Evolutionary conservation across 2,888 invertebrate species (phyloP).

Genomic region (Priocnemis perturbator): DNA sequence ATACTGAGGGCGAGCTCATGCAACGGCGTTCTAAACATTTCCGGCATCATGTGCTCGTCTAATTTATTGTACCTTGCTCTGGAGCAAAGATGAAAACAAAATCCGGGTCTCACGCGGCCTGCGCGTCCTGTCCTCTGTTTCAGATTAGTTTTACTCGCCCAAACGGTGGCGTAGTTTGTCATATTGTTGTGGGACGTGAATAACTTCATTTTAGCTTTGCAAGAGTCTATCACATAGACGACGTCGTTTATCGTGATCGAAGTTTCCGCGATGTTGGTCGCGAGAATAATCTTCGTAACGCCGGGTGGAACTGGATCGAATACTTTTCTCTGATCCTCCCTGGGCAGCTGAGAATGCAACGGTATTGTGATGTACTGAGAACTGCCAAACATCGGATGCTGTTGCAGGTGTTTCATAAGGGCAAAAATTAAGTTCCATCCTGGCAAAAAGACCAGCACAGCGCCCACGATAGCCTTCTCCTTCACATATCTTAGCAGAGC

Average conservation of each 20-base stretch:
- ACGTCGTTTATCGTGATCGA: constrained; percentile 99
- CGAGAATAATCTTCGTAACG: constrained; percentile 94
- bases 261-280: constrained; percentile 99
- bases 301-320: constrained; percentile 91
- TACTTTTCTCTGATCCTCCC: constrained; percentile 95
- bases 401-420: constrained; percentile 89
- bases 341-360: constrained; percentile 97
- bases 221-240: constrained; percentile 97
- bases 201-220: constrained; percentile 97
- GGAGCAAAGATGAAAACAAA: constrained; percentile 95
- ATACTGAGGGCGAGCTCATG: constrained; percentile 96
- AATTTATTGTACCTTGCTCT: constrained; percentile 83
- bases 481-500: constrained; percentile 83
- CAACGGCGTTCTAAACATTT: constrained; percentile 97
- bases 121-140: constrained; percentile 97
- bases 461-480: constrained; percentile 83
- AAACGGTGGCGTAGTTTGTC: constrained; percentile 98
- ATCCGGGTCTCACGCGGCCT: constrained; percentile 95
- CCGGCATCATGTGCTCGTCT: constrained; percentile 95
- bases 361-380: constrained; percentile 88
- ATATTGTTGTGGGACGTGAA: constrained; percentile 99
- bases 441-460: constrained; percentile 94
- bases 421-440: constrained; percentile 99
- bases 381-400: constrained; percentile 83
- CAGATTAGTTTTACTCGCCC: constrained; percentile 95